phyloP scores from a whole-genome alignment of 2,113 vertebrate species.

The Dermatemys mawii region DNA sequence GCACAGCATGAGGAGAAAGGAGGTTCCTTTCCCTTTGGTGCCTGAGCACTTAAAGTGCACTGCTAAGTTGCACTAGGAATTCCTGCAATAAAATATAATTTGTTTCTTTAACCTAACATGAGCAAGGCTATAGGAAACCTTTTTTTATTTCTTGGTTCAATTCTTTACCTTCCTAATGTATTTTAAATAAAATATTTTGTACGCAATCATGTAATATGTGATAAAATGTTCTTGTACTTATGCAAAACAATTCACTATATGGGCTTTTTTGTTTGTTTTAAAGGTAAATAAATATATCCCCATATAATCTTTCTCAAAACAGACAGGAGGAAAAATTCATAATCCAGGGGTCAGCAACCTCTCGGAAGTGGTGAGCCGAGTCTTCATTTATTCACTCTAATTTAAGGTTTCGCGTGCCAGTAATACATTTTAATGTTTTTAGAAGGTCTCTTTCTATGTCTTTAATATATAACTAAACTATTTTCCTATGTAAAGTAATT shows the following conservation, averaged over 20 bases:
- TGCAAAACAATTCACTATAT: not conserved
- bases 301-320: not conserved
- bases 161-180: not conserved
- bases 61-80: not conserved
- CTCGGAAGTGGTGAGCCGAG: no score
- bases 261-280: not conserved
- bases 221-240: not conserved
- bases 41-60: fast-evolving
- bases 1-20: not conserved
- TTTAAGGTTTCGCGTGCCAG: no score
- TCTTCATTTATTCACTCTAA: no score
- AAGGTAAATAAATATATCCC: conserved; percentile 9
- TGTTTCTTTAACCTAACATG: not conserved
- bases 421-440: no score
- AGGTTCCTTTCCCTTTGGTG: fast-evolving
- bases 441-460: no score
- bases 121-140: not conserved
- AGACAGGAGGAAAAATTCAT: conserved; percentile 54
- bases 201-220: fast-evolving
- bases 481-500: no score
- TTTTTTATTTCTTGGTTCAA: not conserved
- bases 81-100: fast-evolving
- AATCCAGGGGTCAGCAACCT: no score
- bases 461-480: no score
- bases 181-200: not conserved